Evolutionary conservation across 2,888 invertebrate species (phyloP), one percentile per base, ranked within the genome.

Genomic region (Metacarcinus magister): DNA sequence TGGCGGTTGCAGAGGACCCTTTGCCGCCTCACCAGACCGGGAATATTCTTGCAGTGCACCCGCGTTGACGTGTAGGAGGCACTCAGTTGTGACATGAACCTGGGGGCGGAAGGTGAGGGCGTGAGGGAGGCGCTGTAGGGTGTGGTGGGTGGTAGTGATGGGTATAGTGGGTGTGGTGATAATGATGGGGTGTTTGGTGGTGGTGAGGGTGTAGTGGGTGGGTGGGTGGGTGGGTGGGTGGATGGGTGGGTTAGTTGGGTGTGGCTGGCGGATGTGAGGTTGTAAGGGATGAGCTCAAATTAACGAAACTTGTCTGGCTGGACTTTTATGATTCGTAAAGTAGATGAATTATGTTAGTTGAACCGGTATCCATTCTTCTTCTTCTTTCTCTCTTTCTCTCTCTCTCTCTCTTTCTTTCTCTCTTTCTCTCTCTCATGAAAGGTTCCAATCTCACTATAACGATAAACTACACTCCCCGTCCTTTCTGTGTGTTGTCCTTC

Each of bases 21-120:
- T 54, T 96, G 96, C 19, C 96, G 94, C n/a, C 95, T 91, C 54
- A 96, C 96, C 28, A 96, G 94, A 13, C 96, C 96, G 1, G 96
- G 96, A 75, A 96, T 96, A 93, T 96, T 96, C 75, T 96, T 93
- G 48, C 96, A 96, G 94, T 95, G 94, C 10, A 96, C 90, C 75
- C 95, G 39, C 23, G 96, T 96, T 19, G 96, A 96, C 19, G 91
- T 95, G 94, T 95, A 96, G 5, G 95, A 95, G 16, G 95, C 95
- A n/a, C 96, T 95, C 60, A 95, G 93, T 95, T 96, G 96, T 13
- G 96, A 96, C 82, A 96, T 95, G 82, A 96, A 96, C 96, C 96
- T 96, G 96, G 7, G 46, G 93, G 48, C 7, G 54, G 23, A 48
- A n/a, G n/a, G n/a, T n/a, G n/a, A n/a, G 39, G 91, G 39, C 5